Evolutionary conservation across 2,888 invertebrate species (phyloP).

Genomic region (Diogma glabrata): DNA sequence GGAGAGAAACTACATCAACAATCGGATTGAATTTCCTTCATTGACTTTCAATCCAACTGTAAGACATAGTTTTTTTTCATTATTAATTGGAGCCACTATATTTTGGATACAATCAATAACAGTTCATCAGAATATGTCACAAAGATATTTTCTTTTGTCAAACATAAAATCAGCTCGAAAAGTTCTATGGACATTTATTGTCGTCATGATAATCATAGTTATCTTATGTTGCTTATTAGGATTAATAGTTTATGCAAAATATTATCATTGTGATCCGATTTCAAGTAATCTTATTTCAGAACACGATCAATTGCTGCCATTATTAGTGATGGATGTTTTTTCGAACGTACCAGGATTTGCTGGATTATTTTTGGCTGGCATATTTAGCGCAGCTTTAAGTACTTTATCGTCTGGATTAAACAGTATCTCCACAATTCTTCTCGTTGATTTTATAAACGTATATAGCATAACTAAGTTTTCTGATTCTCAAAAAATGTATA

Average conservation of each 20-base stretch:
- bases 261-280: conserved; percentile 3
- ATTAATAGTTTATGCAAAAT: background rate
- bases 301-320: background rate
- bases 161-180: background rate
- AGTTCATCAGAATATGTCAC: conserved; percentile 3
- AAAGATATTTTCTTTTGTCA: background rate
- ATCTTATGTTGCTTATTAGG: background rate
- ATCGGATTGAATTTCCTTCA: conserved; percentile 50
- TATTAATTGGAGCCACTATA: background rate
- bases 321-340: conserved; percentile 3
- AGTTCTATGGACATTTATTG: background rate
- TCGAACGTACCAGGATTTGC: background rate
- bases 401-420: conserved; percentile 6
- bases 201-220: background rate
- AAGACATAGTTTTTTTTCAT: background rate
- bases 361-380: background rate
- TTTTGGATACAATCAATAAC: conserved; percentile 4
- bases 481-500: background rate
- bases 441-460: background rate
- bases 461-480: background rate
- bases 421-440: background rate
- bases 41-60: background rate
- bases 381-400: background rate
- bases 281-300: background rate
- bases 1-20: conserved; percentile 50